These are phyloP conservation scores for Marronus borbonicus DNA, from an alignment of 2,888 invertebrate species.

Conservation along the genomic window DNA sequence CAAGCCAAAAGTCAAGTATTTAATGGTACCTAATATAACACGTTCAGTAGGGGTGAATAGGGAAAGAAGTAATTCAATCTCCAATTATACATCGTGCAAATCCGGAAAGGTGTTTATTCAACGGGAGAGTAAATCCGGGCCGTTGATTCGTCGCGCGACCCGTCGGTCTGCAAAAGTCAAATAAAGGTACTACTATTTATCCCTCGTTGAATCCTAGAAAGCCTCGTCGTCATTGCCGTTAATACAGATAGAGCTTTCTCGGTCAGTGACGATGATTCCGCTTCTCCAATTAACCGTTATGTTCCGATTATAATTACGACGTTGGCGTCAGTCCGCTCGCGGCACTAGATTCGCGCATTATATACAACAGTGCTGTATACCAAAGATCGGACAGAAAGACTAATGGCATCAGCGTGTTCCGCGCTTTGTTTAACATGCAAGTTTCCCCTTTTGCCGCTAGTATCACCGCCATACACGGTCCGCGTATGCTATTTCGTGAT, in stretches of 20 bases:
- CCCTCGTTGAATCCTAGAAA: slow-evolving; percentile 32
- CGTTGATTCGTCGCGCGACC: background rate
- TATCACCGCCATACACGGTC: background rate
- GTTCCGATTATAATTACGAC: slow-evolving; percentile 60
- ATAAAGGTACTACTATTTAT: slow-evolving; percentile 29
- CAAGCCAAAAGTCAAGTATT: no score
- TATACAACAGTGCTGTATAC: slow-evolving; percentile 1
- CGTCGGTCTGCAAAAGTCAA: slow-evolving; percentile 25
- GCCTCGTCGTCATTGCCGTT: slow-evolving; percentile 34
- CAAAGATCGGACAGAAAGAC: slow-evolving; percentile 14
- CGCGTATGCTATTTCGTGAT: background rate
- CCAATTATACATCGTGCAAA: slow-evolving; percentile 16
- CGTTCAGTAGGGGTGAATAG: background rate
- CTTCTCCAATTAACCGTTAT: slow-evolving; percentile 60
- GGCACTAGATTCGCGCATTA: slow-evolving; percentile 12
- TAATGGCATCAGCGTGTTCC: slow-evolving; percentile 25
- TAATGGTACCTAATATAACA: no score
- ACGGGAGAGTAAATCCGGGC: slow-evolving; percentile 16
- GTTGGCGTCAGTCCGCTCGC: slow-evolving; percentile 3
- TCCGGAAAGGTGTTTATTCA: slow-evolving; percentile 29
- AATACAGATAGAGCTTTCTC: slow-evolving; percentile 47
- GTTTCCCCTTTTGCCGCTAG: background rate
- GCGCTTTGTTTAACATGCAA: background rate
- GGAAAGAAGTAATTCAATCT: slow-evolving; percentile 14
- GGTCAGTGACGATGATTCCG: slow-evolving; percentile 52